Conservation (phyloP, 2,888 invertebrate species). For the Pimpla rufipes region DNA sequence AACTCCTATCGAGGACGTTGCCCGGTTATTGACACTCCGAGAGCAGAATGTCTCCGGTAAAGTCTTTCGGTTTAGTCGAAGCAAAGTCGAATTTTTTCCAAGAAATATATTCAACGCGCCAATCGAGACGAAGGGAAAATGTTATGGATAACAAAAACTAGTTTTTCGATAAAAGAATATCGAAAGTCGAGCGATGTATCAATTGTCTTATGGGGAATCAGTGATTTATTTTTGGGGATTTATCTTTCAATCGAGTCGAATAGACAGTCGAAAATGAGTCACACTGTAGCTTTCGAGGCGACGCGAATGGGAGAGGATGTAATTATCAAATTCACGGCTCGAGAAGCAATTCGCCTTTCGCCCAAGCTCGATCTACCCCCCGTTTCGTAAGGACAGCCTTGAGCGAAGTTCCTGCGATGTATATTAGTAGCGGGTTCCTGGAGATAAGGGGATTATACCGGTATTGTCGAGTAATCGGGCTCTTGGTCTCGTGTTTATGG, state of each 20-base stretch:
- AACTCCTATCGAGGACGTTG: neutral
- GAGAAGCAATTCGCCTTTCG: conserved; percentile 4
- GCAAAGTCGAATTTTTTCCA: neutral
- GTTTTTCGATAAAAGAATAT: too few species aligned
- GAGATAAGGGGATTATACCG: conserved; percentile 30
- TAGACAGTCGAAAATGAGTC: neutral
- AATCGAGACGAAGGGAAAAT: too few species aligned
- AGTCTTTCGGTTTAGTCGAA: neutral
- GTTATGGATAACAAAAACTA: too few species aligned
- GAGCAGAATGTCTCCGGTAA: neutral
- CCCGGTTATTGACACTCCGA: conserved; percentile 4
- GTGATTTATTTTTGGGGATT: neutral
- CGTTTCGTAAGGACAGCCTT: neutral
- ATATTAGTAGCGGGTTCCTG: conserved; percentile 11
- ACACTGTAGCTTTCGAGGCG: neutral
- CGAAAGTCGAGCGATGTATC: neutral
- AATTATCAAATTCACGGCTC: conserved; percentile 8
- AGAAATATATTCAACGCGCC: too few species aligned
- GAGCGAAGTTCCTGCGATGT: conserved; percentile 13
- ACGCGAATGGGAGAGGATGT: neutral
- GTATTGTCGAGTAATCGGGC: conserved; percentile 25
- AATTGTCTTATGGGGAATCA: neutral
- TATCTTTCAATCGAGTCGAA: neutral
- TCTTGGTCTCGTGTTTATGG: conserved; percentile 22
- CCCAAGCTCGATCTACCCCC: neutral